Percentiles rank a stretch among this genome's conserved stretches.
These are phyloP conservation scores for Cosmia pyralina DNA, from an alignment of 2,888 invertebrate genomes.

Conservation along the genomic window DNA sequence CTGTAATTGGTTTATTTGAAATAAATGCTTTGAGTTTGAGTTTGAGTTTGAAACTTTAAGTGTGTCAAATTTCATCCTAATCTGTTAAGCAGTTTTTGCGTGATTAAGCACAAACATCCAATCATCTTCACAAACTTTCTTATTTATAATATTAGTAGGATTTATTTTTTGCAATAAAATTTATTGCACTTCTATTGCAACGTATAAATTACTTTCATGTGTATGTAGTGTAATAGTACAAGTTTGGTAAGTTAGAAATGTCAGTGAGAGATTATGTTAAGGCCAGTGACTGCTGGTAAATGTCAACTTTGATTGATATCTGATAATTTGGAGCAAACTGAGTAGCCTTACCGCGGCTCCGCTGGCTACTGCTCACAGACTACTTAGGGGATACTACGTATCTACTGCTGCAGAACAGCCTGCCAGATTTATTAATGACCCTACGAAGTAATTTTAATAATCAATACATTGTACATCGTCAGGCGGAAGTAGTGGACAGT, in stretches of 20 bases:
- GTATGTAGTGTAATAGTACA: slow-evolving; percentile 28
- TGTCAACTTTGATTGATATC: slow-evolving; percentile 66
- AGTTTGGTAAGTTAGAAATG: slow-evolving; percentile 65
- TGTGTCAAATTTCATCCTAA: too few relatives aligned
- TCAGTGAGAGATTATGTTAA: slow-evolving; percentile 64
- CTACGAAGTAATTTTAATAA: background rate
- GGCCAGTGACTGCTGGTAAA: slow-evolving; percentile 63
- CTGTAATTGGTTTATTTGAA: too few relatives aligned
- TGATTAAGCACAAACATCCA: too few relatives aligned
- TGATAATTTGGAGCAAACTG: slow-evolving; percentile 23
- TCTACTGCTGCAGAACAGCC: background rate
- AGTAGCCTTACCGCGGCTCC: background rate
- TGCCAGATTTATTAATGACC: background rate
- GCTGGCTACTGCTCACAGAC: too few relatives aligned
- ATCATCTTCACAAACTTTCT: too few relatives aligned
- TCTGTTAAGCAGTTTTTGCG: too few relatives aligned
- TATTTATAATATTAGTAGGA: too few relatives aligned
- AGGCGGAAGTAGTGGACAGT: background rate
- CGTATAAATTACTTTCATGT: slow-evolving; percentile 26
- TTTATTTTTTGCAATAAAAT: too few relatives aligned
- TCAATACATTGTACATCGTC: background rate
- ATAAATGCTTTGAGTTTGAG: too few relatives aligned
- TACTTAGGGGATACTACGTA: too few relatives aligned
- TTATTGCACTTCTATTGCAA: slow-evolving; percentile 5
- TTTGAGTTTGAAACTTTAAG: too few relatives aligned